Conservation (phyloP, 2,888 invertebrate genomes). For the Diarsia rubi region DNA sequence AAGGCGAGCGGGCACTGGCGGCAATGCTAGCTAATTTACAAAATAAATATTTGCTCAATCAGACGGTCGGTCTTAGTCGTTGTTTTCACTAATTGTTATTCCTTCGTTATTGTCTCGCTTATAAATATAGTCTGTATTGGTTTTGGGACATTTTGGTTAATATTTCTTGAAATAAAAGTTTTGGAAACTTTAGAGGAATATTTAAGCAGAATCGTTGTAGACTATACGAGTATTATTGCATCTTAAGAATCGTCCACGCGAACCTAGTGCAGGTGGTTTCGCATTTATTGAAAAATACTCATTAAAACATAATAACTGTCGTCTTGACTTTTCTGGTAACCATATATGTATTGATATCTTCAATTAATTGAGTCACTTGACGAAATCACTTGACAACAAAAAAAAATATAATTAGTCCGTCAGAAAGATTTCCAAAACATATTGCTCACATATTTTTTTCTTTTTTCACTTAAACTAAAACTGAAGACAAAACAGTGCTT, state of each 20-base stretch:
- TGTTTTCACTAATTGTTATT: conserved; percentile 67
- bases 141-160: conserved; percentile 27
- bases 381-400: too few relatives aligned
- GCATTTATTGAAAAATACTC: too few relatives aligned
- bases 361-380: too few relatives aligned
- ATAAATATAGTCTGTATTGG: conserved; percentile 38
- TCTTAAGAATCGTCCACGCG: not conserved
- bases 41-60: conserved; percentile 90
- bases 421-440: too few relatives aligned
- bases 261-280: not conserved
- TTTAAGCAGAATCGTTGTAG: not conserved
- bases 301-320: not conserved
- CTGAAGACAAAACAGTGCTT: too few relatives aligned
- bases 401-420: too few relatives aligned
- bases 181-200: not conserved
- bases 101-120: conserved; percentile 40
- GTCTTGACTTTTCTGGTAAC: too few relatives aligned
- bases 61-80: conserved; percentile 71
- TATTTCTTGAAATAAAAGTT: conserved; percentile 2
- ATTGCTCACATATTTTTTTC: too few relatives aligned
- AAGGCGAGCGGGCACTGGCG: conserved; percentile 77
- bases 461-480: too few relatives aligned
- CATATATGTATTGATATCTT: too few relatives aligned
- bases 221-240: too few relatives aligned
- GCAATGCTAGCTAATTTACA: conserved; percentile 87